phyloP scores from a whole-genome alignment of 35 echinoderm and acorn worm species.

The Acanthaster planci region DNA sequence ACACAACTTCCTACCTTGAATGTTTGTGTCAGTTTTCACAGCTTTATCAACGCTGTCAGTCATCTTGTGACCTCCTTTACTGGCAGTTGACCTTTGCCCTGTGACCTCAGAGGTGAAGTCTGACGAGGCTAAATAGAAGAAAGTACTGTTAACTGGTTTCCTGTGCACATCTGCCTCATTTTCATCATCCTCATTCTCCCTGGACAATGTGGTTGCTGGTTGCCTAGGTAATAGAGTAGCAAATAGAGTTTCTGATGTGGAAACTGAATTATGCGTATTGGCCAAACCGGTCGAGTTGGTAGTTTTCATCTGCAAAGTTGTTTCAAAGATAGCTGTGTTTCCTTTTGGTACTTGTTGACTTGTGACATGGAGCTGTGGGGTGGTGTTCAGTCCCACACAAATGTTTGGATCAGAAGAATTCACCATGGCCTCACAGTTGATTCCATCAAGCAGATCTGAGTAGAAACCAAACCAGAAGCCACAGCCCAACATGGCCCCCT shows the following conservation, averaged over 20 bases:
- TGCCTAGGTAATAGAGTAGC: neutral
- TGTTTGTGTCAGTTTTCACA: neutral
- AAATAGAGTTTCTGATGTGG: neutral
- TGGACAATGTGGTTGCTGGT: neutral
- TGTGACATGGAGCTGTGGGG: neutral
- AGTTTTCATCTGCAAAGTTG: neutral
- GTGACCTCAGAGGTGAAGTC: constrained; percentile 5
- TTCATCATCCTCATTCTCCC: too few species aligned
- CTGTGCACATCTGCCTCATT: neutral
- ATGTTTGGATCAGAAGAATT: neutral
- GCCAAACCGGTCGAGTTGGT: neutral
- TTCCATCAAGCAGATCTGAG: neutral
- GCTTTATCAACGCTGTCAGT: constrained; percentile 2
- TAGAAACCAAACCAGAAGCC: neutral
- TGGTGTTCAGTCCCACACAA: constrained; percentile 2
- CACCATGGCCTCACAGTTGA: neutral
- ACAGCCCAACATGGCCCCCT: neutral
- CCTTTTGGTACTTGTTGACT: neutral
- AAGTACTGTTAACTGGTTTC: neutral
- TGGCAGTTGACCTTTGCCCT: constrained; percentile 21
- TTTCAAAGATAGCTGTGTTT: neutral
- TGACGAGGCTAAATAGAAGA: neutral
- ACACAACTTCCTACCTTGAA: too few species aligned
- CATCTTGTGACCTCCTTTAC: neutral
- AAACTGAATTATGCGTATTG: neutral